A percentile compares a stretch with the other conserved stretches of the same genome.
Evolutionary conservation across 2,113 vertebrate species (phyloP).

Genomic region (Heteronetta atricapilla): DNA sequence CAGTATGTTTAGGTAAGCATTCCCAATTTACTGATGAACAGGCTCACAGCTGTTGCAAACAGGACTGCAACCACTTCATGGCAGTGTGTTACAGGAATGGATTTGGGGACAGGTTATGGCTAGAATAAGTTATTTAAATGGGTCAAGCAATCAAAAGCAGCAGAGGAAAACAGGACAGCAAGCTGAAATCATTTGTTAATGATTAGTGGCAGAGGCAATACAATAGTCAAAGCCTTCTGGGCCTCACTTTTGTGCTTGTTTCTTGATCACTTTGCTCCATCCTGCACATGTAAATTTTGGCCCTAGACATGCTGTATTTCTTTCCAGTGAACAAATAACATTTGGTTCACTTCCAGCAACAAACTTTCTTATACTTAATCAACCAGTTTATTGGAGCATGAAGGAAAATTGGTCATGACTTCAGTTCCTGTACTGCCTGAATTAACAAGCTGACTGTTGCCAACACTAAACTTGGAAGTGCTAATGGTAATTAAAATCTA

Average conservation of each 20-base stretch:
- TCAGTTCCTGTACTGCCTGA: conserved; percentile 51
- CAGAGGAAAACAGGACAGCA: not conserved
- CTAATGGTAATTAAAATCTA: conserved; percentile 70
- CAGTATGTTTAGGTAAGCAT: not conserved
- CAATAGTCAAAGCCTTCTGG: not conserved
- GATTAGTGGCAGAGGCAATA: not conserved
- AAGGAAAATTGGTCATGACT: conserved; percentile 63
- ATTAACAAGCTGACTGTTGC: conserved; percentile 54
- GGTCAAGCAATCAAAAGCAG: not conserved
- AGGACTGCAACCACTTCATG: not conserved
- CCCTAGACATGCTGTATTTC: not conserved
- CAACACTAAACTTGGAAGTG: conserved; percentile 62
- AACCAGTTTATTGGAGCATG: conserved; percentile 54
- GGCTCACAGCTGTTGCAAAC: conserved; percentile 4
- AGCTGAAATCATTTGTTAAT: not conserved
- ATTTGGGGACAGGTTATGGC: not conserved
- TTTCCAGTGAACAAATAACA: not conserved
- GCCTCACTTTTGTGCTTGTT: not conserved
- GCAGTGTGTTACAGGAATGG: not conserved
- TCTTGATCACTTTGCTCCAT: not conserved
- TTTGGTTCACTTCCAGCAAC: conserved; percentile 24
- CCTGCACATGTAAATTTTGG: not conserved
- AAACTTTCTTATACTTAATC: conserved; percentile 52
- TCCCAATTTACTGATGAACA: not conserved
- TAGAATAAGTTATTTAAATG: conserved; percentile 9